phyloP scores from a whole-genome alignment of 2,888 invertebrate genomes.

The Cheilosia vulpina region DNA sequence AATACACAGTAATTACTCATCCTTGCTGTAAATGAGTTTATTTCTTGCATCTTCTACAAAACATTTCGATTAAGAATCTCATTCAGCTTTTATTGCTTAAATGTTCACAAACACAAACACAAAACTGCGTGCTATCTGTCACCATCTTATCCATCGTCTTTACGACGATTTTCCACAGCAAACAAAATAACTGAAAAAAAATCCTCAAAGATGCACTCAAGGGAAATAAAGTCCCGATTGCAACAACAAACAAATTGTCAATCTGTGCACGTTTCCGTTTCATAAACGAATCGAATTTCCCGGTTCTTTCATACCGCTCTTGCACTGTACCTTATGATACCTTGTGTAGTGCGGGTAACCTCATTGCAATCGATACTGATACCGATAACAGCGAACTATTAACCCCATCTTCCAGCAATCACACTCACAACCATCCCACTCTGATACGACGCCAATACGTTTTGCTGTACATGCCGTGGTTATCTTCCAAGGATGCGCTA shows the following conservation, averaged over 20 bases:
- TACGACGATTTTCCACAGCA: not conserved
- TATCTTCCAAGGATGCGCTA: slow-evolving; percentile 45
- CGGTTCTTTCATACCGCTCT: slow-evolving; percentile 27
- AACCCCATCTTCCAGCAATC: slow-evolving; percentile 62
- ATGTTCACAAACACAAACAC: too few relatives aligned
- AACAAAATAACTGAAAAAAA: not conserved
- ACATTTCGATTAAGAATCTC: too few relatives aligned
- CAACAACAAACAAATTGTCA: slow-evolving; percentile 69
- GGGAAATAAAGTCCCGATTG: slow-evolving; percentile 39
- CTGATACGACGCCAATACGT: slow-evolving; percentile 6
- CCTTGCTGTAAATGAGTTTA: not conserved
- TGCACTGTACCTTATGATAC: not conserved
- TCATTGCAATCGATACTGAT: slow-evolving; percentile 67
- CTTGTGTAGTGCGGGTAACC: slow-evolving; percentile 17
- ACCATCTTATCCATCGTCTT: not conserved
- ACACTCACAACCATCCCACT: slow-evolving; percentile 12
- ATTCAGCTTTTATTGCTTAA: too few relatives aligned
- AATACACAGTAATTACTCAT: too few relatives aligned
- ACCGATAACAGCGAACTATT: slow-evolving; percentile 71
- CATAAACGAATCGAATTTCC: slow-evolving; percentile 65
- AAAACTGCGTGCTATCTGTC: not conserved
- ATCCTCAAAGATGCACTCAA: slow-evolving; percentile 39
- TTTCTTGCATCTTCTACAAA: not conserved
- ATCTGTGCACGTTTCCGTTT: slow-evolving; percentile 72
- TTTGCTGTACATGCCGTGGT: slow-evolving; percentile 38